Base-by-base conservation (phyloP, 2,888 invertebrate genomes). In the Baccha elongata region DNA sequence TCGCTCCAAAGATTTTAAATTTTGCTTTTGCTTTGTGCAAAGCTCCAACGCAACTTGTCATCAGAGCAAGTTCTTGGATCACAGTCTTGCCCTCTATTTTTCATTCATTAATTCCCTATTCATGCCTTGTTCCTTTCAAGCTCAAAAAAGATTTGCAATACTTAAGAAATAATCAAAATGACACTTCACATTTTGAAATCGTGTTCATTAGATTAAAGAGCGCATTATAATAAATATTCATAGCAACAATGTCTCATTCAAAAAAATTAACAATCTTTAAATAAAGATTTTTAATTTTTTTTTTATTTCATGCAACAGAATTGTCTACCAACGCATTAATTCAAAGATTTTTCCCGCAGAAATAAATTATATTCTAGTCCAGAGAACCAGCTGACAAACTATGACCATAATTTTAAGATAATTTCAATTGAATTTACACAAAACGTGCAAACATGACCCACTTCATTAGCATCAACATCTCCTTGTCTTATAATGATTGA, bases 371-470 rank as follows among this genome's bases (percentile, higher is more conserved):
- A 40, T 19, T 32, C n/a, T 21, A 21, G n/a, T n/a, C 19, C 19
- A 53, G 8, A 52, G 10, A 65, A 40, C 65, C 65, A 65, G 42
- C 71, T 60, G 81, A 72, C 81, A 72, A 26, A 40, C 32, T 67
- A 67, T 71, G 58, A 48, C 81, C 76, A 81, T 81, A 81, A 60
- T 71, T 71, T 29, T 32, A 71, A 37, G 48, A n/a, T 76, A 81
- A 81, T 76, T 67, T 76, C 62, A 68, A 53, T 73, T 35, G 23
- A 62, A 40, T 62, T 21, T 46, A 37, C 50, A 72, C 76, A 50
- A 40, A 80, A 74, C 80, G 64, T 53, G 75, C 81, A 71, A 81
- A 76, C 81, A 75, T 81, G 81, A 76, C 81, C 81, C 42, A 81
- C 76, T 81, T 81, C 75, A 80, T 80, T 80, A 75, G 19, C 74